Evolutionary conservation across 1,140 invertebrate species (phyloP).

Genomic region (Thereuonema tuberculata): DNA sequence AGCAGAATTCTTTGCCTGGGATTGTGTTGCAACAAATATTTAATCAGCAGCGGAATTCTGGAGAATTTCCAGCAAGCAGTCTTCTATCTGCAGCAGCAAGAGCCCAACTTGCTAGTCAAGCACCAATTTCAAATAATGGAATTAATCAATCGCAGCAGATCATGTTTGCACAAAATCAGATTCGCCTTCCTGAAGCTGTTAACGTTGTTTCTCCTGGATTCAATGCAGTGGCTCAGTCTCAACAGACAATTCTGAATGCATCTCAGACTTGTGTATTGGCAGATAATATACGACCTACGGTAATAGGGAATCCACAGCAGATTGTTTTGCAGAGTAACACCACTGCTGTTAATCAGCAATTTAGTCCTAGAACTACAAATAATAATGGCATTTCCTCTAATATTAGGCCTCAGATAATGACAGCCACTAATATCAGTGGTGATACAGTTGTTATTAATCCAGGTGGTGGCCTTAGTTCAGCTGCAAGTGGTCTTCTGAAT

Average conservation of each 20-base stretch:
- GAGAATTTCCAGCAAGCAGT: neutral
- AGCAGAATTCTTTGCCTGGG: neutral
- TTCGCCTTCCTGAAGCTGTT: neutral
- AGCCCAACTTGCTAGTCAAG: neutral
- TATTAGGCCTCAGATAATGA: neutral
- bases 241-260: neutral
- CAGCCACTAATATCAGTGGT: neutral
- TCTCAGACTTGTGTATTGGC: neutral
- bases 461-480: neutral
- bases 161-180: constrained; percentile 2
- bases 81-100: constrained; percentile 1
- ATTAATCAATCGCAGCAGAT: constrained; percentile 5
- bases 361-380: neutral
- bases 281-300: neutral
- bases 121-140: neutral
- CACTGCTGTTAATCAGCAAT: neutral
- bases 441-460: neutral
- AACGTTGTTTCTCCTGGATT: neutral
- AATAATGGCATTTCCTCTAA: neutral
- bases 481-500: neutral
- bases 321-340: neutral
- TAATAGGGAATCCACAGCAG: neutral
- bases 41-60: neutral
- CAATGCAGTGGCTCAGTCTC: neutral
- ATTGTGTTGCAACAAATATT: constrained; percentile 1